Evolutionary conservation across 2,888 invertebrate species (phyloP), one percentile per base, ranked within the genome.

Genomic region (Campoletis raptor): DNA sequence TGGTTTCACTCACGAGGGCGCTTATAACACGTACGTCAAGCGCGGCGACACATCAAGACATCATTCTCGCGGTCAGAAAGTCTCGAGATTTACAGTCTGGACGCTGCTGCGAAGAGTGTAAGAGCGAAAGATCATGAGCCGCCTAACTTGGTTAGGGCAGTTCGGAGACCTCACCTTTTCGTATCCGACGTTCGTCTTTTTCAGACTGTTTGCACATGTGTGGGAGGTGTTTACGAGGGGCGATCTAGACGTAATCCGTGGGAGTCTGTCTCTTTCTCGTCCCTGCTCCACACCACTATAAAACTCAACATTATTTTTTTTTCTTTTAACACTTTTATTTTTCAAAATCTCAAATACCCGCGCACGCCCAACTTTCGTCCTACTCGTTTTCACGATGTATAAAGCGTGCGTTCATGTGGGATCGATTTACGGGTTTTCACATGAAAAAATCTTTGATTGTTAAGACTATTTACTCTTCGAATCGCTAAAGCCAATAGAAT

Each of bases 161-260:
- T 74, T 45, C 83, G 57, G 54, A 70, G n/a, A 73, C 30, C 69
- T 74, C 24, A 54, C 48, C 45, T 81, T 76, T 45, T 52, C 72
- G 80, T 61, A 82, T 70, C 57, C 79, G 12, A 69, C 79, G 66
- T 52, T 79, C 82, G 57, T 77, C 84, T 69, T 54, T 66, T 52
- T 74, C 85, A 76, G 81, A 84, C 61, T 61, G 61, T 61, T 77
- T 79, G 70, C 69, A 54, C 82, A 77, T 86, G 91, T 86, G 92
- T 92, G 89, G 92, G 90, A 90, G 88, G 90, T 92, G 90, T 92
- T 92, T 91, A 92, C 91, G 91, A 91, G 90, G 90, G 89, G 90
- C 85, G 88, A 89, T 89, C 85, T 88, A 88, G 90, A 89, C 90
- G 85, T 57, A 42, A 87, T 85, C 90, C 91, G 91, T 91, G 90